These are phyloP conservation scores for Cryptus viduatorius DNA, from an alignment of 2,888 invertebrate species.

Conservation along the genomic window DNA sequence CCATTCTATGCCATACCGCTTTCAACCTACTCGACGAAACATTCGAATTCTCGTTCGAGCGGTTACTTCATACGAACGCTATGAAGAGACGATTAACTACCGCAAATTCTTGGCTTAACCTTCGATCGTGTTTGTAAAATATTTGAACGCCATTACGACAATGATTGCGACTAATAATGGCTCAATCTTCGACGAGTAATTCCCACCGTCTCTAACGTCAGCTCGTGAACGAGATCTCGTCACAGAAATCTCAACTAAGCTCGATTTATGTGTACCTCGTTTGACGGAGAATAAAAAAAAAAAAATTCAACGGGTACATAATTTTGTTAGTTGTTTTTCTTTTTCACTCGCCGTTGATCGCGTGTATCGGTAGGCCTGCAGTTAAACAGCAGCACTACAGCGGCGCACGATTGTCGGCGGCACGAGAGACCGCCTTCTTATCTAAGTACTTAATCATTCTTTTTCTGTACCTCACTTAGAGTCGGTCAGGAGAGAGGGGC, in stretches of 20 bases:
- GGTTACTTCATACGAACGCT: not conserved
- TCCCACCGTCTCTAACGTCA: not conserved
- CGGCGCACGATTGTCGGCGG: constrained; percentile 1
- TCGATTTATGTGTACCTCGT: not conserved
- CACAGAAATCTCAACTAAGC: not conserved
- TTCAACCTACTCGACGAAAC: constrained; percentile 28
- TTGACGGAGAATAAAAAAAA: not conserved
- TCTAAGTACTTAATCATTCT: not conserved
- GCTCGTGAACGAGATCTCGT: constrained; percentile 14
- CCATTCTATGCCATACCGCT: not conserved
- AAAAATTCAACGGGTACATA: not conserved
- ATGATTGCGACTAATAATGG: not conserved
- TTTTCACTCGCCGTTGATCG: not conserved
- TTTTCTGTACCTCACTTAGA: not conserved
- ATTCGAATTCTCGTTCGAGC: constrained; percentile 7
- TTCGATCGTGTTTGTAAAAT: not conserved
- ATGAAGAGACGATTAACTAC: constrained; percentile 2
- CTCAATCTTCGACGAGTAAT: not conserved
- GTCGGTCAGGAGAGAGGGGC: not conserved
- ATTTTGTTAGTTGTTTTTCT: not conserved
- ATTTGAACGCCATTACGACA: not conserved
- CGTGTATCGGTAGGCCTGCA: constrained; percentile 15
- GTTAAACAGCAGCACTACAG: not conserved
- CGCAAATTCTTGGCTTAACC: not conserved
- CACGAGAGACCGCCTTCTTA: constrained; percentile 18